Percentiles rank a stretch among this genome's conserved stretches.
Evolutionary conservation across 2,888 invertebrate genomes (phyloP).

Genomic region (Ecdyonurus torrentis): DNA sequence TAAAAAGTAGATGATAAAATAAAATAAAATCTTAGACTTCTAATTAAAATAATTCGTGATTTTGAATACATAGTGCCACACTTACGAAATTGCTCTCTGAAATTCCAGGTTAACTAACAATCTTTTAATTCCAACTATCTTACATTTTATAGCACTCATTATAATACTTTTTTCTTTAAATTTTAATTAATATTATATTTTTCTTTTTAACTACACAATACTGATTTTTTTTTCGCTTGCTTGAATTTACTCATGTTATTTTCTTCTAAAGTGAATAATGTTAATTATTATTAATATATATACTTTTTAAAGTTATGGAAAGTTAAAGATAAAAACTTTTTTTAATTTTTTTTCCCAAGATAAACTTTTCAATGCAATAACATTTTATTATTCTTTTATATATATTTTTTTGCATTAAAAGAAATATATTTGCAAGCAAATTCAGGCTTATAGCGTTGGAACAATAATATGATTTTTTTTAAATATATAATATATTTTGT

Average conservation of each 20-base stretch:
- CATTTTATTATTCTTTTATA: constrained; percentile 5
- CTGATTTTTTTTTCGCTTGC: not conserved
- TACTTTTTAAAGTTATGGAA: not conserved
- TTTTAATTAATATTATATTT: no score
- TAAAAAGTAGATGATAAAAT: no score
- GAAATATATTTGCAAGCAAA: not conserved
- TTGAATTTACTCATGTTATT: constrained; percentile 1
- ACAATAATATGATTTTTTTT: not conserved
- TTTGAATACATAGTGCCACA: no score
- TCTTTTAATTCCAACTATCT: not conserved
- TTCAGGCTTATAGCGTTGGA: not conserved
- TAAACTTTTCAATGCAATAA: not conserved
- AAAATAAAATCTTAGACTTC: no score
- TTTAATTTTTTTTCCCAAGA: constrained; percentile 5
- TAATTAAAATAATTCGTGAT: no score
- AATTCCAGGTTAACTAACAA: not conserved
- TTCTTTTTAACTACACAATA: not conserved
- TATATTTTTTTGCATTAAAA: constrained; percentile 7
- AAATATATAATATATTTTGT: not conserved
- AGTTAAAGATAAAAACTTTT: not conserved
- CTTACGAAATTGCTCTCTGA: not conserved
- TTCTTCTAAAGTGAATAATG: not conserved
- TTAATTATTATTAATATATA: not conserved
- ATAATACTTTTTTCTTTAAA: no score
- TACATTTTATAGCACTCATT: not conserved